A percentile compares a stretch with the other conserved stretches of the same genome.
Conservation (phyloP, 2,113 vertebrate species). For the Gyps fulvus region DNA sequence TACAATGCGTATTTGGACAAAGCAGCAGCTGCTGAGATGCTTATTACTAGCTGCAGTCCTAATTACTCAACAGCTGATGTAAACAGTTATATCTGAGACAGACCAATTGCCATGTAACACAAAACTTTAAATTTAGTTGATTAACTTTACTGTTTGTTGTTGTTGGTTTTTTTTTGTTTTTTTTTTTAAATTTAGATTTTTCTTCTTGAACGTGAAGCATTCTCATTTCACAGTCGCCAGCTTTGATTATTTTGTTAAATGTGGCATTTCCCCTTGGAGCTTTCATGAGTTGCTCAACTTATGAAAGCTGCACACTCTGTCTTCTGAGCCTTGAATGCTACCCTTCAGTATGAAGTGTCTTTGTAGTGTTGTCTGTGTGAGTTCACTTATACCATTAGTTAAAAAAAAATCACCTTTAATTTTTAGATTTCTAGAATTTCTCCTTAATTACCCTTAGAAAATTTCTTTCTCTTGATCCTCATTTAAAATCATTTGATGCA, state of each 20-base stretch:
- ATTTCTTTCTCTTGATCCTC: not conserved
- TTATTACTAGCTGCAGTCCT: not conserved
- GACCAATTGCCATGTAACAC: not conserved
- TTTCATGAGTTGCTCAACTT: not conserved
- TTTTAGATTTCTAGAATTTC: not conserved
- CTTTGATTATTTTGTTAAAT: slow-evolving; percentile 14
- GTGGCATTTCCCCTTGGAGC: not conserved
- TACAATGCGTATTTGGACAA: not conserved
- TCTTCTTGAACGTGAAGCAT: not conserved
- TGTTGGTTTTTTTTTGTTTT: not conserved
- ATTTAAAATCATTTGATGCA: not conserved
- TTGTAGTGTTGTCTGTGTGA: not conserved
- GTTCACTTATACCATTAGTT: not conserved
- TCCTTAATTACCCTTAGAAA: not conserved
- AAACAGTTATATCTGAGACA: not conserved
- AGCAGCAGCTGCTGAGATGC: not conserved
- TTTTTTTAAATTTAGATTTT: not conserved
- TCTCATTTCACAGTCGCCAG: not conserved
- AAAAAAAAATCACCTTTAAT: not conserved
- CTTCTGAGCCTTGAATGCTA: not conserved
- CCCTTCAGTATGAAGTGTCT: not conserved
- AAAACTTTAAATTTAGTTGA: not conserved
- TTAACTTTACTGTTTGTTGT: not conserved
- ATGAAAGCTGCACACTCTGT: not conserved
- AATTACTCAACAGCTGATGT: not conserved